These are phyloP conservation scores for Cepaea hortensis DNA, from an alignment of 2,888 invertebrate species.

Conservation along the genomic window DNA sequence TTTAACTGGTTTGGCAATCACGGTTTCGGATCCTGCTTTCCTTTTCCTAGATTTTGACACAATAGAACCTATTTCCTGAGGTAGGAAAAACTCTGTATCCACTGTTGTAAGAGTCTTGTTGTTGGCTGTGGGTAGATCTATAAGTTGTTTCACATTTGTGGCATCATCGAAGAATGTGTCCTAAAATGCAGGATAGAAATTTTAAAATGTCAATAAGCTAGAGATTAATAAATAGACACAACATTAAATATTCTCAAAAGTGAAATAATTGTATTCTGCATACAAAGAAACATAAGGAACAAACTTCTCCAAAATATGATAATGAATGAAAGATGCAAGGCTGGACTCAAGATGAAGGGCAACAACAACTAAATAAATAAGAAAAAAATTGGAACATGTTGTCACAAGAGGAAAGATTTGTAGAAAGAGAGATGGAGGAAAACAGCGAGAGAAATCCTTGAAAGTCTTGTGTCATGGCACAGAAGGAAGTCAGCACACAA, in stretches of 20 bases:
- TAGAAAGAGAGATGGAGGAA: too few relatives aligned
- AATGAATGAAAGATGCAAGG: too few relatives aligned
- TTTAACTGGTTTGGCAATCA: neutral
- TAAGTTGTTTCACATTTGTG: conserved; percentile 39
- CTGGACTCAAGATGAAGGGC: too few relatives aligned
- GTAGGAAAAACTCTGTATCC: neutral
- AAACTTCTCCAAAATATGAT: too few relatives aligned
- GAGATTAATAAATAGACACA: neutral
- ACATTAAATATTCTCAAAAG: neutral
- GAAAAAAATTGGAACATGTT: too few relatives aligned
- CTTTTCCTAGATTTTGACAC: conserved; percentile 34
- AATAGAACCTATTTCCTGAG: neutral
- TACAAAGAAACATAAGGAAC: too few relatives aligned
- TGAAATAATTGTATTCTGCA: too few relatives aligned
- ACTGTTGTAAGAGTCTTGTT: neutral
- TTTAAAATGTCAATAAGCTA: neutral
- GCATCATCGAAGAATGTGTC: conserved; percentile 41
- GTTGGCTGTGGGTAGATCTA: neutral
- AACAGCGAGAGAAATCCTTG: too few relatives aligned
- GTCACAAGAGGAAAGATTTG: too few relatives aligned
- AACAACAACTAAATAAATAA: too few relatives aligned
- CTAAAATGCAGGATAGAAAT: conserved; percentile 27
- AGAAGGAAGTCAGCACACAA: too few relatives aligned
- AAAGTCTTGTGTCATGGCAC: too few relatives aligned
- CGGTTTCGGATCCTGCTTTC: neutral